These are phyloP conservation scores for Procambarus clarkii DNA, from an alignment of 1,140 invertebrate genomes.

Conservation along the genomic window DNA sequence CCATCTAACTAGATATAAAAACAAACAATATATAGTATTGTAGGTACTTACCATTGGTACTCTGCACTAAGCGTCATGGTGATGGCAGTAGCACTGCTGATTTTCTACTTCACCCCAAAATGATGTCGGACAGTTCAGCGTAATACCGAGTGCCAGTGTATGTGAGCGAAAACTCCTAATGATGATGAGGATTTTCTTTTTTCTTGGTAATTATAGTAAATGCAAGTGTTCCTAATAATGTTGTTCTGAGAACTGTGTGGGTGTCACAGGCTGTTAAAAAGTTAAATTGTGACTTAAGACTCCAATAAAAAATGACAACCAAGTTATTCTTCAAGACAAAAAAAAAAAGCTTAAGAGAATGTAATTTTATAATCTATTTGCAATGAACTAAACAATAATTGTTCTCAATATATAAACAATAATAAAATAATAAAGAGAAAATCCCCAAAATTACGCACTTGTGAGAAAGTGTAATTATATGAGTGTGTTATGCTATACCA, in stretches of 20 bases:
- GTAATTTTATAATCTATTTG: too few relatives aligned
- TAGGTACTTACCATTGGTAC: constrained; percentile 2
- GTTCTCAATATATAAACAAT: too few relatives aligned
- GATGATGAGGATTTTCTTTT: not conserved
- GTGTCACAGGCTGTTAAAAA: not conserved
- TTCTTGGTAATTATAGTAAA: not conserved
- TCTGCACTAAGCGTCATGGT: constrained; percentile 4
- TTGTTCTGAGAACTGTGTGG: not conserved
- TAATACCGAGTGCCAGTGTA: not conserved
- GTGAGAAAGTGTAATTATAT: too few relatives aligned
- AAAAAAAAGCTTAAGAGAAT: too few relatives aligned
- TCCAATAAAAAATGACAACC: too few relatives aligned
- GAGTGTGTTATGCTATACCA: too few relatives aligned
- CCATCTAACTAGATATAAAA: too few relatives aligned
- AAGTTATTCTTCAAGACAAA: too few relatives aligned
- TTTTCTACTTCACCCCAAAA: not conserved
- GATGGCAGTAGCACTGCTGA: not conserved
- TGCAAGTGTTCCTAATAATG: not conserved
- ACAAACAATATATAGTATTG: too few relatives aligned
- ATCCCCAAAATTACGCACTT: too few relatives aligned
- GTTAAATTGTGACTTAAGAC: not conserved
- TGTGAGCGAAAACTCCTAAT: not conserved
- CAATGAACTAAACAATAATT: too few relatives aligned
- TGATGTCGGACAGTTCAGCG: not conserved
- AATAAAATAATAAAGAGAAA: too few relatives aligned